These are phyloP conservation scores for Drosophila leontia DNA, from an alignment of 1,140 invertebrate genomes.

Conservation along the genomic window DNA sequence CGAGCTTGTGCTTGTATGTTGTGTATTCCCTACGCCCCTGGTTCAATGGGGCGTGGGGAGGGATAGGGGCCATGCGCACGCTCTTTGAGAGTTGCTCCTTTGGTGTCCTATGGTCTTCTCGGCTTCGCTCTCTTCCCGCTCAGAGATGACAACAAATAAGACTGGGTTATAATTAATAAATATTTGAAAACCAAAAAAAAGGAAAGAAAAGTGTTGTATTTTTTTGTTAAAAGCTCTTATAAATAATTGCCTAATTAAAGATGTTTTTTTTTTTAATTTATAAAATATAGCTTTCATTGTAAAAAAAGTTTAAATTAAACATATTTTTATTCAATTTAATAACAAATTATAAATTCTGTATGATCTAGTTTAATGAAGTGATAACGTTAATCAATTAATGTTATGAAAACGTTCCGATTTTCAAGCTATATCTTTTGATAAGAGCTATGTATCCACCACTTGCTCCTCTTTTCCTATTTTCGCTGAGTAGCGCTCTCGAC, in stretches of 20 bases:
- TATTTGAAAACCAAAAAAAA: no score
- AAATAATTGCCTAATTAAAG: no score
- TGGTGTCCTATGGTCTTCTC: conserved; percentile 13
- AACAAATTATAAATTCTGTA: no score
- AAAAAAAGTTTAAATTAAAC: no score
- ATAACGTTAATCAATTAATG: background rate
- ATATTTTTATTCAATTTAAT: no score
- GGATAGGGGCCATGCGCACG: conserved; percentile 55
- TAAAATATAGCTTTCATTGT: no score
- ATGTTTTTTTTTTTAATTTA: no score
- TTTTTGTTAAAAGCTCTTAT: no score
- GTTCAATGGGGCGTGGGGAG: conserved; percentile 18
- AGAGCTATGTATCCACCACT: background rate
- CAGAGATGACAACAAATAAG: conserved; percentile 7
- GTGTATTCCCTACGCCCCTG: conserved; percentile 60
- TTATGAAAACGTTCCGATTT: background rate
- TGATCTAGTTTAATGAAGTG: no score
- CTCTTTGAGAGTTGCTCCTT: conserved; percentile 50
- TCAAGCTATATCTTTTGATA: background rate
- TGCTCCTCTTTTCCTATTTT: conserved; percentile 9
- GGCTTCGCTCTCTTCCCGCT: conserved; percentile 6
- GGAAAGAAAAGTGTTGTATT: no score
- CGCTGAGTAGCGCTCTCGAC: conserved; percentile 25
- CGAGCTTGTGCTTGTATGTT: conserved; percentile 43
- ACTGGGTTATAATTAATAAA: background rate